These are phyloP conservation scores for Bagarius yarrelli DNA, from an alignment of 2,113 vertebrate genomes.

Conservation along the genomic window DNA sequence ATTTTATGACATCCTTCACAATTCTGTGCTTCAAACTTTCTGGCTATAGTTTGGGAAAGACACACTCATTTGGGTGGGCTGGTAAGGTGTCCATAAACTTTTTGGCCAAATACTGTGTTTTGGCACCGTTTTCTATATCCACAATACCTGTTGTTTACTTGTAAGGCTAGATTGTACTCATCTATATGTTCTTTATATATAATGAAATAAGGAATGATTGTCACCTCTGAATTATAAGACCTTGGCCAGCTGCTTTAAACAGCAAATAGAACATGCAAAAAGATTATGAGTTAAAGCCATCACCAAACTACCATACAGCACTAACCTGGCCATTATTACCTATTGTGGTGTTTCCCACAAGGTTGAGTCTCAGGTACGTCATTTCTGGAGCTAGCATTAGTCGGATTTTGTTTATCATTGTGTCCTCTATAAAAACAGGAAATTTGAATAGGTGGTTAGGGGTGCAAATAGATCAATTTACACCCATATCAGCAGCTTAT, in stretches of 20 bases:
- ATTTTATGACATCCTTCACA: too few relatives aligned
- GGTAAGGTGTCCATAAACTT: too few relatives aligned
- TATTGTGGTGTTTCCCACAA: neutral
- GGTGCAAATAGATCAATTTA: too few relatives aligned
- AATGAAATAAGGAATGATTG: conserved; percentile 39
- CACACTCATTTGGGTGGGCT: too few relatives aligned
- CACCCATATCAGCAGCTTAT: too few relatives aligned
- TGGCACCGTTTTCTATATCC: neutral
- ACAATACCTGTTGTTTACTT: conserved; percentile 1
- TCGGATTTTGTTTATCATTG: neutral
- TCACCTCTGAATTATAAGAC: conserved; percentile 38
- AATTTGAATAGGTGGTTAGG: neutral
- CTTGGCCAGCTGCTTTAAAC: conserved; percentile 40
- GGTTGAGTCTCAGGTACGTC: neutral
- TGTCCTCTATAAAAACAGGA: neutral
- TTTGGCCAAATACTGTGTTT: neutral
- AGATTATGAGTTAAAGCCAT: conserved; percentile 17
- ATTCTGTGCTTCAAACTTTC: too few relatives aligned
- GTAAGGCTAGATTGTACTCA: neutral
- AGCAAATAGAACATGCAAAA: conserved; percentile 27
- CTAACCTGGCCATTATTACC: conserved; percentile 27
- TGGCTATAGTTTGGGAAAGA: too few relatives aligned
- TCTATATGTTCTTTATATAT: neutral
- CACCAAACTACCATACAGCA: neutral
- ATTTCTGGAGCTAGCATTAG: neutral